Evolutionary conservation across 2,888 invertebrate genomes (phyloP).

Genomic region (Mimumesa dahlbomi): DNA sequence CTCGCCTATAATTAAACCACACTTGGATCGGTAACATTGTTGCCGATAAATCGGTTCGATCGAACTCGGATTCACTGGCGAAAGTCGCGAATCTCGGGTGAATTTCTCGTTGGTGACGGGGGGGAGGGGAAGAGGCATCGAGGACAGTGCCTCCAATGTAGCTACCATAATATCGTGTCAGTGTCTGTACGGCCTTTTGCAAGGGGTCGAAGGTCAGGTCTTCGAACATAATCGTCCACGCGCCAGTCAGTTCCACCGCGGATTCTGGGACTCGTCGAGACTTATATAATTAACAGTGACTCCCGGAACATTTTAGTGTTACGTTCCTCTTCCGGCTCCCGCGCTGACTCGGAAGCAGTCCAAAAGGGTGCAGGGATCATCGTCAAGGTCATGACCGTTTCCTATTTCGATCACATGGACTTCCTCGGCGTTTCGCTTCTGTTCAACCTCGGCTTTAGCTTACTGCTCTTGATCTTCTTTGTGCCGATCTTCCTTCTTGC

Average conservation of each 20-base stretch:
- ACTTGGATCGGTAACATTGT: slow-evolving; percentile 9
- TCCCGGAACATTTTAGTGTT: background rate
- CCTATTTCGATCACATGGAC: slow-evolving; percentile 25
- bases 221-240: slow-evolving; percentile 39
- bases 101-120: background rate
- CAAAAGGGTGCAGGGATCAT: background rate
- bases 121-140: background rate
- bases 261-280: slow-evolving; percentile 23
- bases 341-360: background rate
- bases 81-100: slow-evolving; percentile 10
- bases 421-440: slow-evolving; percentile 51
- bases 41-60: slow-evolving; percentile 12
- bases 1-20: slow-evolving; percentile 46
- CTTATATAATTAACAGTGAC: slow-evolving; percentile 28
- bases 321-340: slow-evolving; percentile 2
- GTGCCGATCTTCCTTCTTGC: slow-evolving; percentile 53
- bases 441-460: slow-evolving; percentile 50
- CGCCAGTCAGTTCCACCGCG: slow-evolving; percentile 31
- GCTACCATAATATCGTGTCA: slow-evolving; percentile 25
- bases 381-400: slow-evolving; percentile 21
- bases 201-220: slow-evolving; percentile 48
- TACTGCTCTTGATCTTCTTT: slow-evolving; percentile 46
- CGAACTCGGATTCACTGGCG: background rate
- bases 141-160: slow-evolving; percentile 22
- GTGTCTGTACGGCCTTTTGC: slow-evolving; percentile 45